Evolutionary conservation across 2,113 vertebrate species (phyloP), one percentile per base, ranked within the genome.

Genomic region (Coptodon bakossiorum): DNA sequence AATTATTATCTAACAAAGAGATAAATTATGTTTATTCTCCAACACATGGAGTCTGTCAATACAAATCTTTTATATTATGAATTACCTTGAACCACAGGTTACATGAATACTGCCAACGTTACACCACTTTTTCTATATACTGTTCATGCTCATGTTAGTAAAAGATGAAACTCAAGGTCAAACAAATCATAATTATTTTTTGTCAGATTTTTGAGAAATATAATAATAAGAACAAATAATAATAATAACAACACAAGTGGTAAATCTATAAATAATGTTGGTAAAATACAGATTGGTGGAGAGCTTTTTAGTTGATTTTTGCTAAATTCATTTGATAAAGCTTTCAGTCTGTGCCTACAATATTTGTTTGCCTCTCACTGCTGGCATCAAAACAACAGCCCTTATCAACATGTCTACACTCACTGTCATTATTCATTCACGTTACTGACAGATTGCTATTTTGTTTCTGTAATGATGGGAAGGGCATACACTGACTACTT

Each of bases 371-470:
- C 73, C 63, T 89, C 73, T 88, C 48, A 29, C 29, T 82, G 81
- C 81, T 17, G 85, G 48, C 88, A 90, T 94, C 84, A 93, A 91
- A 93, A 73, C 84, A 89, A 53, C 90, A 88, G 48, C 76, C 81
- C 87, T 84, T 73, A 89, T 94, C 87, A 89, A 76, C 85, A 80
- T 88, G 88, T 93, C 90, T 83, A 83, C 86, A 66, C 86, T 88
- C 80, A 56, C 88, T 91, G 92, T 87, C 92, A 93, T 93, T 80
- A 87, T 76, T 88, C 92, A 88, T 92, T 90, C 85, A 78, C 48
- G 53, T 92, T 73, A 93, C 86, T 91, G 94, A 93, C 91, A 92
- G 89, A 87, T 84, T 89, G 90, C 85, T 87, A 90, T 92, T 93
- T 92, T 9, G 68, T 82, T 91, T 92, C 83, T 81, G 73, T 81